Evolutionary conservation across 2,888 invertebrate species (phyloP).

Genomic region (Chrysina gloriosa): DNA sequence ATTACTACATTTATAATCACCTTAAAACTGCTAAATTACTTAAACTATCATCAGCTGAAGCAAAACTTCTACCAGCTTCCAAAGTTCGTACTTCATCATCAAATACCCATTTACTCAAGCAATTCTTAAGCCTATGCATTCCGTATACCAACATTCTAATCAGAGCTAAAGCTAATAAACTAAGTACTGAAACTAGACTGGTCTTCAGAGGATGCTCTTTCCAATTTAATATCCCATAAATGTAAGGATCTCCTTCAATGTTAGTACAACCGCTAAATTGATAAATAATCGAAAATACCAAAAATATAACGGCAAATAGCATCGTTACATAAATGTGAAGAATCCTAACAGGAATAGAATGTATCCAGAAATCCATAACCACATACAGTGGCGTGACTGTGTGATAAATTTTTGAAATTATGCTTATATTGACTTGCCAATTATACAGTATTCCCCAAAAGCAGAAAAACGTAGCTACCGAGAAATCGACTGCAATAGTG

Average conservation of each 20-base stretch:
- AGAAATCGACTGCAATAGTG: conserved; percentile 23
- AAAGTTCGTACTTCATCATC: conserved; percentile 1
- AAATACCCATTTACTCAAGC: conserved; percentile 20
- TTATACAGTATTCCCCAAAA: neutral
- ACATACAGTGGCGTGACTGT: conserved; percentile 19
- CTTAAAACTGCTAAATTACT: conserved; percentile 23
- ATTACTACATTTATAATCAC: neutral
- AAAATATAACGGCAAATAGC: neutral
- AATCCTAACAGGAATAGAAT: conserved; percentile 27
- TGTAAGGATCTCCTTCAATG: conserved; percentile 8
- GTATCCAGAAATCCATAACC: conserved; percentile 29
- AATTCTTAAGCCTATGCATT: conserved; percentile 27
- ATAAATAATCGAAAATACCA: conserved; percentile 11
- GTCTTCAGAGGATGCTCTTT: neutral
- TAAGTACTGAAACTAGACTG: neutral
- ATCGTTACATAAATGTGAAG: conserved; percentile 14
- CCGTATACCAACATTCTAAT: conserved; percentile 22
- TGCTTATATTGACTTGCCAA: neutral
- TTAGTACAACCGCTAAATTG: neutral
- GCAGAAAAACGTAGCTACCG: neutral
- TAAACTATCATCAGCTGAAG: conserved; percentile 24
- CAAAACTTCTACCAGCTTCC: conserved; percentile 28
- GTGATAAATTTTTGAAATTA: conserved; percentile 26
- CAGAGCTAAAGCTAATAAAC: neutral
- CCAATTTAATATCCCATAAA: conserved; percentile 8